Conservation (phyloP, 2,888 invertebrate genomes). For the Thymelicus acteon region DNA sequence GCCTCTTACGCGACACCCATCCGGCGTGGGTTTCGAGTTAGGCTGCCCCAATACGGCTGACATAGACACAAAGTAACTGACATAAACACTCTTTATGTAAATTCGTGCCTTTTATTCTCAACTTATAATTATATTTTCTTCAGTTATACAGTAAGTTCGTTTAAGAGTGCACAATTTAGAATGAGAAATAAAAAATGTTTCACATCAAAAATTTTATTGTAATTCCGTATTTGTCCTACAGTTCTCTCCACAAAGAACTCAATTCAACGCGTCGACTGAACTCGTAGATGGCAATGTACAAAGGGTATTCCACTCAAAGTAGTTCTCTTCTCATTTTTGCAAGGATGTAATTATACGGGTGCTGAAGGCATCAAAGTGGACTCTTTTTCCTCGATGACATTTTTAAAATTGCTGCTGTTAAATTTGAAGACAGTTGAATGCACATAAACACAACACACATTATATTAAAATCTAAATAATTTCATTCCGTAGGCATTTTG, state of each 20-base stretch:
- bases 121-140: too few relatives aligned
- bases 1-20: too few relatives aligned
- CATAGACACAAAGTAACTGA: too few relatives aligned
- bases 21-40: too few relatives aligned
- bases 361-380: constrained; percentile 8
- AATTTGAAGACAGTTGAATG: background rate
- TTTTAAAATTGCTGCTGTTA: background rate
- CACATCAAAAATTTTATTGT: background rate
- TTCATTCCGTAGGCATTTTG: too few relatives aligned
- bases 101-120: too few relatives aligned
- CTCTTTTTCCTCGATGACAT: background rate
- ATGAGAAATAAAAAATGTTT: background rate
- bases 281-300: constrained; percentile 20
- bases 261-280: constrained; percentile 5
- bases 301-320: constrained; percentile 24
- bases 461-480: too few relatives aligned
- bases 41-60: too few relatives aligned
- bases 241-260: background rate
- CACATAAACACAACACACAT: too few relatives aligned
- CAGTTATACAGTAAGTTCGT: too few relatives aligned
- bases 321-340: constrained; percentile 18
- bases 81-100: too few relatives aligned
- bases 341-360: constrained; percentile 23
- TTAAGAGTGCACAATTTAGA: too few relatives aligned
- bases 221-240: constrained; percentile 7